These are phyloP conservation scores for Astreopora myriophthalma DNA, from an alignment of 64 coral and sea anemone genomes.

Conservation along the genomic window DNA sequence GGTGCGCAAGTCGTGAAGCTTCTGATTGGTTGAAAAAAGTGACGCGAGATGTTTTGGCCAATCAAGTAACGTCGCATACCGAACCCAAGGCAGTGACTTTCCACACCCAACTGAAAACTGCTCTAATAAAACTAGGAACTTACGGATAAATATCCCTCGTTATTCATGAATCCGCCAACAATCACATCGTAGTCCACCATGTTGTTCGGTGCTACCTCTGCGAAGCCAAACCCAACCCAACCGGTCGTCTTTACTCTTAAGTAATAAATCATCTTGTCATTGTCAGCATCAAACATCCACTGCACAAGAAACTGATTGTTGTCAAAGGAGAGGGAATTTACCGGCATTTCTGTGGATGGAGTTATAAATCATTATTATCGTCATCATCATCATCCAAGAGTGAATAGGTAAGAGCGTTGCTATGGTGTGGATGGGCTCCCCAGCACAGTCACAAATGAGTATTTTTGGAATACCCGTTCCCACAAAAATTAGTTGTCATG, in stretches of 20 bases:
- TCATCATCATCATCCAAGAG: background rate
- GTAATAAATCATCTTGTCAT: slow-evolving; percentile 1
- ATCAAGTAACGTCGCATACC: too few relatives aligned
- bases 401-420: too few relatives aligned
- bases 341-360: background rate
- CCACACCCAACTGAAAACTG: background rate
- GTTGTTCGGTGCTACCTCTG: background rate
- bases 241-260: background rate
- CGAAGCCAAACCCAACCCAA: slow-evolving; percentile 11
- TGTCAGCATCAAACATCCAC: slow-evolving; percentile 46
- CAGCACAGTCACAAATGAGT: too few relatives aligned
- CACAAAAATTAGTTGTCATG: too few relatives aligned
- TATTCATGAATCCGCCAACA: background rate
- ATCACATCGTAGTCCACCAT: background rate
- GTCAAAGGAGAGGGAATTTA: background rate
- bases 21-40: too few relatives aligned
- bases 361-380: background rate
- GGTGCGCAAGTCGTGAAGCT: too few relatives aligned
- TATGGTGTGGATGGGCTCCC: too few relatives aligned
- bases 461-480: too few relatives aligned
- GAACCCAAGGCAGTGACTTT: too few relatives aligned
- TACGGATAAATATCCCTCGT: background rate
- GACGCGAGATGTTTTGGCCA: too few relatives aligned
- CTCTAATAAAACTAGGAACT: background rate
- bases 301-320: background rate